Evolutionary conservation across 2,113 vertebrate genomes (phyloP), one percentile per base, ranked within the genome.

Genomic region (Epinephelus fuscoguttatus): DNA sequence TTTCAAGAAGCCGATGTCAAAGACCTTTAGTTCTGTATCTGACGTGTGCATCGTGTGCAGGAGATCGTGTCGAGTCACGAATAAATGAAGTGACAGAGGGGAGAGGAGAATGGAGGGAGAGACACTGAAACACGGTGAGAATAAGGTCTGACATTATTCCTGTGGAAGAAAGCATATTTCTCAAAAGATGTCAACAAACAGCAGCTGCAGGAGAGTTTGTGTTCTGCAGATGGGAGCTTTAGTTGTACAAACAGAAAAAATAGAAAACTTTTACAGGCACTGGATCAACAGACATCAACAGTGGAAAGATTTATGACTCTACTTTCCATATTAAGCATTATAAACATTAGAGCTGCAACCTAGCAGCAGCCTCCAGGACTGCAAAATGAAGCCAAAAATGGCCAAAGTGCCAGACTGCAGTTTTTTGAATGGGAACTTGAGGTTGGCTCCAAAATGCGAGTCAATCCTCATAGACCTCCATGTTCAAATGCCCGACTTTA

Each of bases 1-100:
- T 89, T 94, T 91, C 25, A 55, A 87, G 85, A 83, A 68, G 61
- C 6, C 14, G 50, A 84, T 84, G 87, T 86, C 88, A 79, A 18
- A 88, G 87, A 88, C 85, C 81, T 90, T 87, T 70, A 49, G 73
- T 66, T 83, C 21, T 30, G 70, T 42, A n/a, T 85, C 78, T 84
- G 74, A 76, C 37, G 70, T 71, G 50, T 40, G 82, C 17, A 73
- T 56, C 53, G 47, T 69, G 85, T 67, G 66, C 73, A 52, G 73
- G 3, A 45, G 78, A 80, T 82, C 52, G 30, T 71, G 87, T 74
- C 25, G 17, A 74, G 72, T 89, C 82, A 76, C 74, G 77, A 86
- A 86, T 78, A 88, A 81, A 84, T 68, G 62, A 84, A 74, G 76
- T 40, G 84, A 84, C 75, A 76, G 82, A 70, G 45, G 73, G 42